These are phyloP conservation scores for Lophotriccus pileatus DNA, from an alignment of 2,797 vertebrate genomes.

Conservation along the genomic window DNA sequence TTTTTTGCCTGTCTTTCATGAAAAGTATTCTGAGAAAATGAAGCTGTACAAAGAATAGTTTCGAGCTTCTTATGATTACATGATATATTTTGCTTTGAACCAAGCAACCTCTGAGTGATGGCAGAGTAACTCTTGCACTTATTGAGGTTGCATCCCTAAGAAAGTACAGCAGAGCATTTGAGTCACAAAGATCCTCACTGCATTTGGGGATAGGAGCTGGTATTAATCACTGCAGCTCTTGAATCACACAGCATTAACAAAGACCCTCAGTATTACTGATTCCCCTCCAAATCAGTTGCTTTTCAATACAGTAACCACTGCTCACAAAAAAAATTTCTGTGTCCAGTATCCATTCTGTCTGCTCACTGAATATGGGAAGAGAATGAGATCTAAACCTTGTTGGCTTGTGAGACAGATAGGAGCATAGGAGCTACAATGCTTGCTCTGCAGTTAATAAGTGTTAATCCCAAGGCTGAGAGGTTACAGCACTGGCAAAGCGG, in stretches of 20 bases:
- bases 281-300: background rate
- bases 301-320: background rate
- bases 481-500: background rate
- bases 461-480: background rate
- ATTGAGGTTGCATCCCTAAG: background rate
- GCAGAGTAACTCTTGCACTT: background rate
- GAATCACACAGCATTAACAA: background rate
- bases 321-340: background rate
- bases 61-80: background rate
- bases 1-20: background rate
- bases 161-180: background rate
- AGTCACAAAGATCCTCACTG: background rate
- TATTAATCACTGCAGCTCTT: background rate
- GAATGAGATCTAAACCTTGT: background rate
- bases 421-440: background rate
- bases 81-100: background rate
- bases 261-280: background rate
- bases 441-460: background rate
- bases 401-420: background rate
- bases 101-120: background rate
- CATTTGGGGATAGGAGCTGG: background rate
- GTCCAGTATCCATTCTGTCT: background rate
- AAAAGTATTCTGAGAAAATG: background rate
- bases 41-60: background rate
- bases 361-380: background rate